Conservation (phyloP, 2,888 invertebrate species). For the Athalia circularis region DNA sequence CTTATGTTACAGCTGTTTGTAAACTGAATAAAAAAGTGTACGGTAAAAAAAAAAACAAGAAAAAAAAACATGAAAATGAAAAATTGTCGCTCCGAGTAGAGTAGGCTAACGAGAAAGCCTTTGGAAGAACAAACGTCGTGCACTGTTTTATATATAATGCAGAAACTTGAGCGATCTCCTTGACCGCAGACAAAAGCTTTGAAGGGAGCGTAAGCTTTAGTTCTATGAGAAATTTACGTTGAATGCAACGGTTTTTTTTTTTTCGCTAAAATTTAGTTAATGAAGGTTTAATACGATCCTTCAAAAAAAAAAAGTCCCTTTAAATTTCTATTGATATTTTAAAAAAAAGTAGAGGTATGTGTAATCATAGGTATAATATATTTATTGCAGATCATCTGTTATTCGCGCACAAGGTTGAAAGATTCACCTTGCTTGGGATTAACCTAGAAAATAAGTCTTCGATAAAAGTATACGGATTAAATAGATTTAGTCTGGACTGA, state of each 20-base stretch:
- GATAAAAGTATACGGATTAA: too few species aligned
- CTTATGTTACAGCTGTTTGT: too few species aligned
- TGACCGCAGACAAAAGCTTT: not conserved
- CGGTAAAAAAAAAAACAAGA: not conserved
- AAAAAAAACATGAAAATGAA: not conserved
- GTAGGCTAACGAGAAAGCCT: conserved; percentile 2
- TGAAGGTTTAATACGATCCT: too few species aligned
- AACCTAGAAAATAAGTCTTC: conserved; percentile 19
- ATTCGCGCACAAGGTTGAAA: too few species aligned
- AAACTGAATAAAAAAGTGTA: too few species aligned
- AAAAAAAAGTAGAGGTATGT: too few species aligned
- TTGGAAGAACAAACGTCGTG: not conserved
- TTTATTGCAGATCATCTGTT: too few species aligned
- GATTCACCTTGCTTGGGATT: not conserved
- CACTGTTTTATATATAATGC: too few species aligned
- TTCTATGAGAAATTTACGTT: not conserved
- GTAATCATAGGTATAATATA: too few species aligned
- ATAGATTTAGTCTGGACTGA: not conserved
- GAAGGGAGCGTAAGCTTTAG: not conserved
- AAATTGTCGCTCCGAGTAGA: not conserved
- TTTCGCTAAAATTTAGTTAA: too few species aligned
- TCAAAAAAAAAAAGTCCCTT: too few species aligned
- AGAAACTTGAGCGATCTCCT: not conserved
- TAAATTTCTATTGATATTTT: too few species aligned
- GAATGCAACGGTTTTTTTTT: not conserved